These are phyloP conservation scores for Copidosoma aretas DNA, from an alignment of 2,888 invertebrate genomes.

Conservation along the genomic window DNA sequence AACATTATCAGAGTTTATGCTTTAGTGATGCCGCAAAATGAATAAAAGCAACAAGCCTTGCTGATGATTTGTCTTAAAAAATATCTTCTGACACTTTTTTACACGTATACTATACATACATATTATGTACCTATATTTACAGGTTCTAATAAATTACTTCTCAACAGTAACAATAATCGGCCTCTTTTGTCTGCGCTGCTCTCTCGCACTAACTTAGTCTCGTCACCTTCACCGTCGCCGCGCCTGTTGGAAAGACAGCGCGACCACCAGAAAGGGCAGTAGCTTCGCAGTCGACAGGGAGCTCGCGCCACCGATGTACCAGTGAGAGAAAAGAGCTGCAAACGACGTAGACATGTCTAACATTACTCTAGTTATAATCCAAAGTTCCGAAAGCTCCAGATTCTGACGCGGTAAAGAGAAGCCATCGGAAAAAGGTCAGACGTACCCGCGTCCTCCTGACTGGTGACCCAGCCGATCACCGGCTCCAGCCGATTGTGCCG, in stretches of 20 bases:
- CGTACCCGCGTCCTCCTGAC: constrained; percentile 70
- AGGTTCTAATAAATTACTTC: too few relatives aligned
- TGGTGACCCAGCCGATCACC: constrained; percentile 78
- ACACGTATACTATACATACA: too few relatives aligned
- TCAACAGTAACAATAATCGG: neutral
- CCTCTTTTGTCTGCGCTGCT: neutral
- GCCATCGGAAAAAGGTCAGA: neutral
- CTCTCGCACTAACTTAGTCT: too few relatives aligned
- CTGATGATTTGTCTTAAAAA: too few relatives aligned
- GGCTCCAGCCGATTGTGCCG: constrained; percentile 76
- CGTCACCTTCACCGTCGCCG: neutral
- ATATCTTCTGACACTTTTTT: too few relatives aligned
- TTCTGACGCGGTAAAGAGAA: neutral
- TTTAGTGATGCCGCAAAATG: too few relatives aligned
- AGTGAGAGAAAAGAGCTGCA: constrained; percentile 60
- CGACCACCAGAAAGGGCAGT: constrained; percentile 1
- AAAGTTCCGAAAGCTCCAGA: neutral
- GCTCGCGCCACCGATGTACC: constrained; percentile 50
- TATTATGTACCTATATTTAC: too few relatives aligned
- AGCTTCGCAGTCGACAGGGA: neutral
- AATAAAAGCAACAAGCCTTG: too few relatives aligned
- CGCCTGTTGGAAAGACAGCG: neutral
- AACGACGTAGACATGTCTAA: constrained; percentile 49
- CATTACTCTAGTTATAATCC: constrained; percentile 43
- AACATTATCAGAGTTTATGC: too few relatives aligned